phyloP scores from a whole-genome alignment of 2,888 invertebrate species.

The Pandemis corylana region DNA sequence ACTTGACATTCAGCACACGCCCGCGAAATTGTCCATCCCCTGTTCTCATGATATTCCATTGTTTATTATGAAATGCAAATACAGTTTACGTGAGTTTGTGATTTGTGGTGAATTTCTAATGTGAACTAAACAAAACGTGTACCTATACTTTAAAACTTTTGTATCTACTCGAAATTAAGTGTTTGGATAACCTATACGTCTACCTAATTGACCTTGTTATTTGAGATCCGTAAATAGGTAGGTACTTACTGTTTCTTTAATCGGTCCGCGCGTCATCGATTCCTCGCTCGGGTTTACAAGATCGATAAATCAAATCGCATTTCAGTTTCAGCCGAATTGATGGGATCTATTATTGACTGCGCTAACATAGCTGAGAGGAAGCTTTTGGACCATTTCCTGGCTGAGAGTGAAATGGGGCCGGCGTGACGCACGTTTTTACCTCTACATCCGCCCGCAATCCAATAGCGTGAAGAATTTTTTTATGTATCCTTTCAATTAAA shows the following conservation, averaged over 20 bases:
- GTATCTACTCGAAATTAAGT: not conserved
- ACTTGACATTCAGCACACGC: conserved; percentile 72
- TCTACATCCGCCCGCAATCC: conserved; percentile 72
- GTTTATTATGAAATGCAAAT: conserved; percentile 62
- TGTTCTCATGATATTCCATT: conserved; percentile 63
- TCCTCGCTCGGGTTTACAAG: conserved; percentile 61
- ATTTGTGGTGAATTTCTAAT: conserved; percentile 11
- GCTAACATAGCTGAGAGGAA: conserved; percentile 77
- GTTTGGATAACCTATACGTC: not conserved
- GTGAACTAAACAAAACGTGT: not conserved
- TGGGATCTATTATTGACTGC: conserved; percentile 78
- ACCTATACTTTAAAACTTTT: no score
- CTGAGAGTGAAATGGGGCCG: conserved; percentile 78
- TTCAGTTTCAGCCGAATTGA: conserved; percentile 54
- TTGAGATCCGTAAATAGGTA: conserved; percentile 15
- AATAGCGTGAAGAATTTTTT: conserved; percentile 59
- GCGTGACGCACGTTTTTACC: conserved; percentile 73
- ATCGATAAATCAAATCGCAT: conserved; percentile 61
- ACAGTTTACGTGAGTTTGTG: not conserved
- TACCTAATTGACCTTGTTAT: conserved; percentile 44
- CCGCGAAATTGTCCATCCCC: conserved; percentile 58
- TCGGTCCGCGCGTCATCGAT: conserved; percentile 54
- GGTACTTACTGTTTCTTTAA: conserved; percentile 11
- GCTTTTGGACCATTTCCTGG: conserved; percentile 80
- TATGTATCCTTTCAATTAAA: conserved; percentile 54